Evolutionary conservation across 2,888 invertebrate genomes (phyloP).

Genomic region (Parnassius mnemosyne): DNA sequence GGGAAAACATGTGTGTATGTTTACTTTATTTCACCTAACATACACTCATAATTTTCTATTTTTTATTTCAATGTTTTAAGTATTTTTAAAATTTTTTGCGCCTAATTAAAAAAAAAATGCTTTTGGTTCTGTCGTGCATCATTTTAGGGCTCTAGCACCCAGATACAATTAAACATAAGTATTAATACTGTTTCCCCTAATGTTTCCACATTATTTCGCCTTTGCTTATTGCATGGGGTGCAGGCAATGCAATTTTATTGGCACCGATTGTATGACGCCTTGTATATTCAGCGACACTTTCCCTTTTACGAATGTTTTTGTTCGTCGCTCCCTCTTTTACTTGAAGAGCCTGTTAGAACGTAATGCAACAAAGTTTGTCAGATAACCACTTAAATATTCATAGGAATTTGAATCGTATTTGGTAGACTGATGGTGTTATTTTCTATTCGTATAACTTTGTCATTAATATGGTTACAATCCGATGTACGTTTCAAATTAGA

Average conservation of each 20-base stretch:
- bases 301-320: conserved; percentile 71
- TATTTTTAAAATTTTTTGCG: too few species aligned
- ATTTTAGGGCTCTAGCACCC: conserved; percentile 53
- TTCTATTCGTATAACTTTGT: conserved; percentile 1
- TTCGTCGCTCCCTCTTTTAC: conserved; percentile 56
- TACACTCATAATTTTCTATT: too few species aligned
- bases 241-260: conserved; percentile 70
- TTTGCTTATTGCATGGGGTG: conserved; percentile 74
- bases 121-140: conserved; percentile 31
- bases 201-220: conserved; percentile 75
- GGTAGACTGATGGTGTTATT: conserved; percentile 21
- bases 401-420: conserved; percentile 12
- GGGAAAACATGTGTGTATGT: too few species aligned
- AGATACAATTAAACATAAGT: conserved; percentile 77
- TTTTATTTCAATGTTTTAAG: too few species aligned
- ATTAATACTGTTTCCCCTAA: conserved; percentile 78
- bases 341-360: conserved; percentile 37
- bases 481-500: conserved; percentile 21
- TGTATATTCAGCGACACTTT: conserved; percentile 70
- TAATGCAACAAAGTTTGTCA: conserved; percentile 42
- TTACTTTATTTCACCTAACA: too few species aligned
- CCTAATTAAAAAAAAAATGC: not conserved
- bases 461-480: conserved; percentile 14
- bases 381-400: conserved; percentile 41
- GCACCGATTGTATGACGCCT: conserved; percentile 70